A percentile compares a stretch with the other conserved stretches of the same genome.
phyloP scores from a whole-genome alignment of 2,888 invertebrate species.

The Cataglyphis cursor region DNA sequence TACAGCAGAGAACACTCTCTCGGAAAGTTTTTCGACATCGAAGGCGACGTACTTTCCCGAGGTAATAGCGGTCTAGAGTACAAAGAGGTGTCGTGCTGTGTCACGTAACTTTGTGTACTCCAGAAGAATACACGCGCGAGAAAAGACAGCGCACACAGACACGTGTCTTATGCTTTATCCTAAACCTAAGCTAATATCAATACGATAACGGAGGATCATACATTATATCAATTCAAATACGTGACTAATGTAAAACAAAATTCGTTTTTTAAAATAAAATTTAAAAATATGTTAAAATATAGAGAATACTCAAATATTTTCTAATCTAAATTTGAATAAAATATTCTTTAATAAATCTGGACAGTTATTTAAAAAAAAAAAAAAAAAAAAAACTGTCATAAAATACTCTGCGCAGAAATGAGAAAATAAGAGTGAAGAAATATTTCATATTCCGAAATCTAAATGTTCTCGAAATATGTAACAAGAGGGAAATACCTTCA shows the following conservation, averaged over 20 bases:
- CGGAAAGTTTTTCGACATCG: constrained; percentile 47
- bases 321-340: constrained; percentile 15
- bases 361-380: not conserved
- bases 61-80: constrained; percentile 54
- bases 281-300: not conserved
- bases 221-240: constrained; percentile 19
- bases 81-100: constrained; percentile 51
- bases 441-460: constrained; percentile 24
- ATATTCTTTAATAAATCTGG: not conserved
- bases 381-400: no score
- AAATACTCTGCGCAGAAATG: not conserved
- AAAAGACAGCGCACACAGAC: constrained; percentile 11
- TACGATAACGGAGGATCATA: not conserved
- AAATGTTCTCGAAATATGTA: not conserved
- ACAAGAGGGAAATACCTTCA: constrained; percentile 24
- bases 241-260: not conserved
- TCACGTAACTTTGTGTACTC: constrained; percentile 49
- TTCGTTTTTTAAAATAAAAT: not conserved
- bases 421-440: constrained; percentile 7
- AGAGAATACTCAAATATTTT: not conserved
- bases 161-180: constrained; percentile 21
- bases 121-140: not conserved
- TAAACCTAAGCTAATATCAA: constrained; percentile 15
- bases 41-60: constrained; percentile 41
- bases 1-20: constrained; percentile 20